Evolutionary conservation across 64 coral and sea anemone genomes (phyloP), one percentile per base, ranked within the genome.

Genomic region (Montipora capricornis): DNA sequence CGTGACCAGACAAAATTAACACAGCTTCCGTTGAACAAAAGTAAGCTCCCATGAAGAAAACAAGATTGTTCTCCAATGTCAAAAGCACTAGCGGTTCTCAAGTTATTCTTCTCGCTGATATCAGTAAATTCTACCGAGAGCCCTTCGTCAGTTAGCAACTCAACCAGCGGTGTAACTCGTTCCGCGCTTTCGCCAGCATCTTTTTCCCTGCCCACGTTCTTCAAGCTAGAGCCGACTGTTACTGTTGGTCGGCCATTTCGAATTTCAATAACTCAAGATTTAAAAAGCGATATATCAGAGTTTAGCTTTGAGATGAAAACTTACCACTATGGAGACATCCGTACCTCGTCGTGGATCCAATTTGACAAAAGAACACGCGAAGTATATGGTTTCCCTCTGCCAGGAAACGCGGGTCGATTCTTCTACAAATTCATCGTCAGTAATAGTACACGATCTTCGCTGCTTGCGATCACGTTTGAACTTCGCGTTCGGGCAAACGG

Each of bases 81-180:
- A 90, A 95, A 97, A 95, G 96, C 93, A 94, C 76, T 97, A 83
- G 77, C 77, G 19, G 78, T 97, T 44, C 88, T 97, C n/a, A 97
- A 95, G 84, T 47, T 97, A 62, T 97, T 97, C 88, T 97, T 97
- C 84, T 97, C 93, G 9, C 74, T 97, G 49, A 67, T 97, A 29
- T 89, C 77, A 19, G 13, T 97, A 47, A 97, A 97, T 37, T 83
- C 84, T 13, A 97, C 96, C 66, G 83, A 90, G 81, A 50, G 75
- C 13, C 68, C 89, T n/a, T 75, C 45, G 0, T 47, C 48, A 20
- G 29, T 20, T 77, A 87, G 46, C 55, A 81, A 20, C 52, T 15
- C 79, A 8, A 81, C 79, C 52, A 26, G 79, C 79, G 76, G 76
- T 17, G 47, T 49, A 5, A 81, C 51, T 26, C 79, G 52, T 4